Percentiles rank a stretch among this genome's conserved stretches.
Evolutionary conservation across 2,113 vertebrate genomes (phyloP).

Genomic region (Melanocharis versteri): DNA sequence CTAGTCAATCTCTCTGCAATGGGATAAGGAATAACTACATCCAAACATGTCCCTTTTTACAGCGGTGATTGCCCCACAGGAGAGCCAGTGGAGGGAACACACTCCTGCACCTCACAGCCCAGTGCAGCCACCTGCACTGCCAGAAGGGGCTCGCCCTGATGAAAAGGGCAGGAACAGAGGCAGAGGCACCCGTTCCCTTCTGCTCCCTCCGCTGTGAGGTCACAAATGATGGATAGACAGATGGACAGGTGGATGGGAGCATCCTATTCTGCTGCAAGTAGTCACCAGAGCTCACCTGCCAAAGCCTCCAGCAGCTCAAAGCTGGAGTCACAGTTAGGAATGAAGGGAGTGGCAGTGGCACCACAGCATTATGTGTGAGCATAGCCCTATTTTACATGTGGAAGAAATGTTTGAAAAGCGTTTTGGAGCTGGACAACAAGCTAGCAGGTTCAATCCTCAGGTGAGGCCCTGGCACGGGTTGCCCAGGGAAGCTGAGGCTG

Average conservation of each 20-base stretch:
- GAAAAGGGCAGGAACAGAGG: not conserved
- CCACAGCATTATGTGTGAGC: not conserved
- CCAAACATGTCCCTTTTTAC: not conserved
- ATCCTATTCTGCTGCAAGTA: not conserved
- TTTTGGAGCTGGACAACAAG: not conserved
- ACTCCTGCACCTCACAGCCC: not conserved
- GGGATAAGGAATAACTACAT: not conserved
- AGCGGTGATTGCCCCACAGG: not conserved
- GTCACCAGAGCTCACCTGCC: not conserved
- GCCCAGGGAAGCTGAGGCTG: not conserved
- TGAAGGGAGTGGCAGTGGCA: not conserved
- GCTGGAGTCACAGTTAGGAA: not conserved
- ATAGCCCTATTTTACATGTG: not conserved
- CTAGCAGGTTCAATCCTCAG: not conserved
- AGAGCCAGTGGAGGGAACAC: not conserved
- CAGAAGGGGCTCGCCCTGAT: not conserved
- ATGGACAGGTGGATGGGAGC: not conserved
- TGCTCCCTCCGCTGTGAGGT: not conserved
- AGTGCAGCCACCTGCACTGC: not conserved
- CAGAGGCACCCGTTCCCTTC: not conserved
- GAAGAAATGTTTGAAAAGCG: not conserved
- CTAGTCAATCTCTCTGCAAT: not conserved
- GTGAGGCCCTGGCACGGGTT: not conserved
- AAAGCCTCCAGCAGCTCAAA: not conserved
- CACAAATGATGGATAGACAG: not conserved